Evolutionary conservation across 1,140 invertebrate genomes (phyloP).

Genomic region (Panagrolaimus sp.): DNA sequence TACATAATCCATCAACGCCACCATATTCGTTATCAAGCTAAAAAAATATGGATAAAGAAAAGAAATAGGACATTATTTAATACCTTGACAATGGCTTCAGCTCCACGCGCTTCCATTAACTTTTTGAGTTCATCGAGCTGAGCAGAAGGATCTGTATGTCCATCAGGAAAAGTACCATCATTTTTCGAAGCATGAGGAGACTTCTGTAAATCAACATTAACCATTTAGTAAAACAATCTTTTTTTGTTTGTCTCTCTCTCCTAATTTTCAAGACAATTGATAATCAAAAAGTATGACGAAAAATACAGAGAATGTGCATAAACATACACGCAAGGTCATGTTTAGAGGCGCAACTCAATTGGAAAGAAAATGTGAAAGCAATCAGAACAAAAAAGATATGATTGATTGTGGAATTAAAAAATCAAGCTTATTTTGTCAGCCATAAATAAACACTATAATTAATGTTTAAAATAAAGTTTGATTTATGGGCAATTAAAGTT

Average conservation of each 20-base stretch:
- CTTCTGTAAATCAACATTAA: too few species aligned
- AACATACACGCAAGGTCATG: too few species aligned
- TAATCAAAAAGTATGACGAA: too few species aligned
- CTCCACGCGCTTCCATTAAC: conserved; percentile 87
- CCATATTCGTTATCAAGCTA: conserved; percentile 66
- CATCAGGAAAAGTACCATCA: not conserved
- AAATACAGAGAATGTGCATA: too few species aligned
- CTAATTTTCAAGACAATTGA: too few species aligned
- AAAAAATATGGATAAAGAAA: conserved; percentile 10
- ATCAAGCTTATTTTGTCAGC: not conserved
- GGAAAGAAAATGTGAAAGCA: too few species aligned
- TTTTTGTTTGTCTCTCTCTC: too few species aligned
- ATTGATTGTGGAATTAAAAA: too few species aligned
- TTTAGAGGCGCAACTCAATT: too few species aligned
- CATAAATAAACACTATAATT: not conserved
- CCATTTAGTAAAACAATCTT: too few species aligned
- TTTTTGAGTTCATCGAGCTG: conserved; percentile 85
- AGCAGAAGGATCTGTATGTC: conserved; percentile 15
- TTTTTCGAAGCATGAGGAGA: not conserved
- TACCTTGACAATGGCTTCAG: conserved; percentile 71
- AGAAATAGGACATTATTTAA: conserved; percentile 3
- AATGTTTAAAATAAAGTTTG: not conserved
- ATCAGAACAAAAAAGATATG: too few species aligned
- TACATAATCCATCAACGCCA: conserved; percentile 85
- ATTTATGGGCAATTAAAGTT: not conserved